Conservation (phyloP, 2,797 vertebrate species). For the Enteromius afrohamiltoni region DNA sequence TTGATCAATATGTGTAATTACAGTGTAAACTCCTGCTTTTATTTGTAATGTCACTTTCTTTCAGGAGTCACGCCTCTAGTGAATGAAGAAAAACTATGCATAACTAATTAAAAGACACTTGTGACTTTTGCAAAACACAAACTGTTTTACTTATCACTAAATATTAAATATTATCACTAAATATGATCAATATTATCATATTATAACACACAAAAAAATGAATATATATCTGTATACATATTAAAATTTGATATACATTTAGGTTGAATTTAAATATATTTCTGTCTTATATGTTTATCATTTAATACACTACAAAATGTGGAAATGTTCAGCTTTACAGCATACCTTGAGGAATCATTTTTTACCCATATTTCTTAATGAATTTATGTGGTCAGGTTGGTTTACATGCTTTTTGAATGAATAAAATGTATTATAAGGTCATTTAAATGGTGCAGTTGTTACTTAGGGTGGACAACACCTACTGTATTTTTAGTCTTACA, state of each 20-base stretch:
- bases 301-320: not conserved
- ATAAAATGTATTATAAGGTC: not conserved
- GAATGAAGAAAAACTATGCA: not conserved
- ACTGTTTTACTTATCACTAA: not conserved
- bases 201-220: not conserved
- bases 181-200: too few species aligned
- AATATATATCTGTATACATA: not conserved
- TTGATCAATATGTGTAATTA: too few species aligned
- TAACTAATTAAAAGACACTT: not conserved
- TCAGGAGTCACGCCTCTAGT: not conserved
- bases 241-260: not conserved
- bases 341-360: not conserved
- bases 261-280: not conserved
- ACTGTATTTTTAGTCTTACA: not conserved
- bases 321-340: not conserved
- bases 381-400: not conserved
- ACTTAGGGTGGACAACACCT: not conserved
- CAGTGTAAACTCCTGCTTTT: not conserved
- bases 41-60: constrained; percentile 2
- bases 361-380: not conserved
- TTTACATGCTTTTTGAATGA: not conserved
- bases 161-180: not conserved
- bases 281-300: too few species aligned
- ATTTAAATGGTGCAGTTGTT: not conserved
- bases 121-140: not conserved